Conservation (phyloP, 2,113 vertebrate species). For the Guaruba guarouba region DNA sequence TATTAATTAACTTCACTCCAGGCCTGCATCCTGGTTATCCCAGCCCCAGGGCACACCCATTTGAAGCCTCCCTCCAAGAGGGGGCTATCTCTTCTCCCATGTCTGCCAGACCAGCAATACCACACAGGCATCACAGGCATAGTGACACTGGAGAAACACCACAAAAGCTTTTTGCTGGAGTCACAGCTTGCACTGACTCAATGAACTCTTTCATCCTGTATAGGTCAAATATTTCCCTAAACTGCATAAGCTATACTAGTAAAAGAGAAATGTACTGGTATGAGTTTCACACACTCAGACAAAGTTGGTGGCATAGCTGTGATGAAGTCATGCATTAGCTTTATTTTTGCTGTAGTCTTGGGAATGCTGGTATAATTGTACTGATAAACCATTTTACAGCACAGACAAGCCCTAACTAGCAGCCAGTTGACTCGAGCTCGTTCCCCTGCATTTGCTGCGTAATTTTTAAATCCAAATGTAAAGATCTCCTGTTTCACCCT, state of each 20-base stretch:
- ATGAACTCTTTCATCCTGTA: rapidly evolving
- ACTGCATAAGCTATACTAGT: background rate
- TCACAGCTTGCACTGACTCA: background rate
- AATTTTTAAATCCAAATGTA: background rate
- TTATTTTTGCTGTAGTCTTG: background rate
- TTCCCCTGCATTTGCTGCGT: background rate
- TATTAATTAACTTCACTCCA: background rate
- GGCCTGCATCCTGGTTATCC: background rate
- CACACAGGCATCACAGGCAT: too few species aligned
- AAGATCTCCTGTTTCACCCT: background rate
- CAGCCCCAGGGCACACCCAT: background rate
- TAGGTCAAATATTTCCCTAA: background rate
- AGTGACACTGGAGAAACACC: background rate
- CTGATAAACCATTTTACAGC: background rate
- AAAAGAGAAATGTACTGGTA: background rate
- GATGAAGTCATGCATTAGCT: background rate
- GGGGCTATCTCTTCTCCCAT: background rate
- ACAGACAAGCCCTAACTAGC: background rate
- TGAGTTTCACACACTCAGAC: background rate
- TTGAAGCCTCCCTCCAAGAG: background rate
- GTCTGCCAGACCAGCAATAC: background rate
- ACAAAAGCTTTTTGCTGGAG: background rate
- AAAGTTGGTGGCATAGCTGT: background rate
- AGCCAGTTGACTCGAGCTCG: background rate
- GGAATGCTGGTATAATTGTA: background rate